phyloP scores from a whole-genome alignment of 2,888 invertebrate genomes.

The Vannuccia rotundouncinata region DNA sequence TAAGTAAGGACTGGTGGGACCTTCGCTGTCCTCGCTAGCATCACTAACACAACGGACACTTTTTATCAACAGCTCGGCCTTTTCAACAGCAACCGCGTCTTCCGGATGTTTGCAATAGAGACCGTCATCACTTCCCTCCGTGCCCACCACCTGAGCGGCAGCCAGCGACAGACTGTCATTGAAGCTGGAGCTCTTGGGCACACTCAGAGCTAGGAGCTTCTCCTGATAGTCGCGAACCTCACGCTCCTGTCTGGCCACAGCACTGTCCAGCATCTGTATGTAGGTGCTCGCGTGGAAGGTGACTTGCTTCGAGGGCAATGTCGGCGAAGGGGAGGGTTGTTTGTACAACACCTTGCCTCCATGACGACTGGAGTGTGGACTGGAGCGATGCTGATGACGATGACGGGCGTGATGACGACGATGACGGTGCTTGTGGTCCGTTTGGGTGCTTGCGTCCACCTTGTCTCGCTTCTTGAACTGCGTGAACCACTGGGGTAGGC shows the following conservation, averaged over 20 bases:
- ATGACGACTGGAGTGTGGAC: not conserved
- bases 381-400: not conserved
- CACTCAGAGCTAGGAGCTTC: not conserved
- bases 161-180: not conserved
- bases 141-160: not conserved
- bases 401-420: not conserved
- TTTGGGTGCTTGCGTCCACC: constrained; percentile 32
- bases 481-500: no score
- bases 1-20: not conserved
- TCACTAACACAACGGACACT: no score
- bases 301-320: not conserved
- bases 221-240: constrained; percentile 26
- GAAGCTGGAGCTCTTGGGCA: constrained; percentile 32
- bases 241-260: constrained; percentile 26
- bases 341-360: not conserved
- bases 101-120: not conserved
- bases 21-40: not conserved
- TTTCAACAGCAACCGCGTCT: not conserved
- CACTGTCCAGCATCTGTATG: constrained; percentile 33
- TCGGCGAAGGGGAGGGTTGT: not conserved
- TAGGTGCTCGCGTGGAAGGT: constrained; percentile 30
- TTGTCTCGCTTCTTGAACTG: not conserved
- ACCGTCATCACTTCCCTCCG: not conserved
- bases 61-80: no score
- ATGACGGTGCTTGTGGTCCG: not conserved